phyloP scores from a whole-genome alignment of 2,888 invertebrate species.

The Platynereis dumerilii region DNA sequence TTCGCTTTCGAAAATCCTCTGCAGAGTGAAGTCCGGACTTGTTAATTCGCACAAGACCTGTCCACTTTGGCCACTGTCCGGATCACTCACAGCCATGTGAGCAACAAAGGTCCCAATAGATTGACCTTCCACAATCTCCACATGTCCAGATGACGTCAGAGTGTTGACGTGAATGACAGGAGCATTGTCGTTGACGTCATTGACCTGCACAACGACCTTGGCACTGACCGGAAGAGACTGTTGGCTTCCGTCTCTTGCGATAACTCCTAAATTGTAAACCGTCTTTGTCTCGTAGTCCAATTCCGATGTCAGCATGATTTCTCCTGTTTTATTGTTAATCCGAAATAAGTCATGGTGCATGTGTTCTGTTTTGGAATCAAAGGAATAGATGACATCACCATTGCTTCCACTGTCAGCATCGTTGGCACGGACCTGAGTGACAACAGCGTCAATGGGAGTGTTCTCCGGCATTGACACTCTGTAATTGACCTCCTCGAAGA shows the following conservation, averaged over 20 bases:
- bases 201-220: conserved; percentile 30
- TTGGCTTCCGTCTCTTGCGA: conserved; percentile 27
- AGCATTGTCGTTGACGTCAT: conserved; percentile 35
- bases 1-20: conserved; percentile 21
- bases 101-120: conserved; percentile 18
- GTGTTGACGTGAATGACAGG: conserved; percentile 32
- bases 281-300: conserved; percentile 30
- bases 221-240: conserved; percentile 17
- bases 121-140: conserved; percentile 32
- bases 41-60: conserved; percentile 14
- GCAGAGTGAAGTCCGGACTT: conserved; percentile 21
- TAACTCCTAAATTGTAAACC: conserved; percentile 26
- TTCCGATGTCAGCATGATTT: conserved; percentile 20
- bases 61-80: conserved; percentile 18
- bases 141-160: conserved; percentile 22
- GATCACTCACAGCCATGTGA: conserved; percentile 20
- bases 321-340: conserved; percentile 33
- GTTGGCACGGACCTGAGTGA: conserved; percentile 19
- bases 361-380: conserved; percentile 9
- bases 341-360: conserved; percentile 21
- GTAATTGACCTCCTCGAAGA: conserved; percentile 18
- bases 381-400: conserved; percentile 25
- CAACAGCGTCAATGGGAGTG: not conserved
- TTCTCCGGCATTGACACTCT: conserved; percentile 14
- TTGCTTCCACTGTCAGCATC: conserved; percentile 27